Evolutionary conservation across 2,797 vertebrate genomes (phyloP), one percentile per base, ranked within the genome.

Genomic region (Jordanella pulchra): DNA sequence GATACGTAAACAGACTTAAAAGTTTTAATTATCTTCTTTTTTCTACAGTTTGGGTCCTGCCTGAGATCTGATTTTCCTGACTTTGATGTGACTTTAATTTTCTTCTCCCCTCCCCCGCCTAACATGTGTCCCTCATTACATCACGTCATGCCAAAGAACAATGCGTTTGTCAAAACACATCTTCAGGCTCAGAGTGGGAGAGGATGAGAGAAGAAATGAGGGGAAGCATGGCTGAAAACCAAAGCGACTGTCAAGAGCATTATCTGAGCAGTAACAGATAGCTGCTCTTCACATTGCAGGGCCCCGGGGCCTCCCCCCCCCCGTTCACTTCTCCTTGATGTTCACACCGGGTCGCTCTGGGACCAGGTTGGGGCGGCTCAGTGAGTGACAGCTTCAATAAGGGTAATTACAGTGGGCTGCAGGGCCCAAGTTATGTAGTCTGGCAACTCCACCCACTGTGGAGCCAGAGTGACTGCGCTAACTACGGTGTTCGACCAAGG

Each of bases 311-410:
- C 81, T 85, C 64, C 25, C 73, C 87, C 75, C n/a, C 6, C 32
- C 27, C 28, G 71, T 87, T 86, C 86, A 85, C 87, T 86, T 86
- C 78, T 63, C 84, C 84, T 92, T 90, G 86, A 92, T 91, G 89
- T 93, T 68, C 78, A 81, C 88, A 87, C 79, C 45, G 17, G 83
- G 82, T 81, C 72, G 54, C 84, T 80, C 64, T 85, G 77, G 77
- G 88, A 90, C 86, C 73, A 54, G 81, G 86, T 79, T 64, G 44
- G 72, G 81, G 77, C 69, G 21, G 75, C 83, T 78, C 73, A 47
- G 15, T 93, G 92, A 93, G 70, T 93, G 92, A 93, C 92, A 93
- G 92, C 85, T 92, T 91, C 89, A 93, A 93, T 92, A 92, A 91
- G 85, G 81, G 75, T 93, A 93, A 93, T 93, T 93, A 92, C 86